Evolutionary conservation across 2,888 invertebrate genomes (phyloP).

Genomic region (Entomobrya multifasciata): DNA sequence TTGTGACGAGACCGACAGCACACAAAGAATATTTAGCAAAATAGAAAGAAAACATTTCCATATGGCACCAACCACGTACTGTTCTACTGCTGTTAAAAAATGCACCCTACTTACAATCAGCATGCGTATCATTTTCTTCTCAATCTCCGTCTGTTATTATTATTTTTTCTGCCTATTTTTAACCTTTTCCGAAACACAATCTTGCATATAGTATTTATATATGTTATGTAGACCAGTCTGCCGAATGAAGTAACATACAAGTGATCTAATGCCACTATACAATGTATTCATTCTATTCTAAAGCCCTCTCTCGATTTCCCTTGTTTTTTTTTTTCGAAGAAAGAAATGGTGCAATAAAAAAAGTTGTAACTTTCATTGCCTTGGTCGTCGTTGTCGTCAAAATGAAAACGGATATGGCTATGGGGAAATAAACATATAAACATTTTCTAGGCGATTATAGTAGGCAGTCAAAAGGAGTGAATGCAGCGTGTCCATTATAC

Average conservation of each 20-base stretch:
- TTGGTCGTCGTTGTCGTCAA: background rate
- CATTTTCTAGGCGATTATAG: background rate
- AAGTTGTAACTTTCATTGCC: conserved; percentile 53
- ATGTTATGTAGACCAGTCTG: background rate
- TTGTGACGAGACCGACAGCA: background rate
- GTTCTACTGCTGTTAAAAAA: no score
- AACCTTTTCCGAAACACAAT: conserved; percentile 60
- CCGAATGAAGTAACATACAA: conserved; percentile 2
- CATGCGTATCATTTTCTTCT: conserved; percentile 3
- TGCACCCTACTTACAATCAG: background rate
- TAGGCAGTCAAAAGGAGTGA: conserved; percentile 4
- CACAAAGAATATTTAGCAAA: conserved; percentile 1
- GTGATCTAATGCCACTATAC: conserved; percentile 19
- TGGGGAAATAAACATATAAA: background rate
- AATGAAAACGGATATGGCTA: background rate
- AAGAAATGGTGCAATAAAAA: conserved; percentile 53
- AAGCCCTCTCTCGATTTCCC: background rate
- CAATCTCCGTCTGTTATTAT: background rate
- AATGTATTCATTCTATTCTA: background rate
- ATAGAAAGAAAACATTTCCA: conserved; percentile 49
- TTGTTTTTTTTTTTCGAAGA: background rate
- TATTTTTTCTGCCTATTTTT: conserved; percentile 33
- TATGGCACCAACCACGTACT: conserved; percentile 43
- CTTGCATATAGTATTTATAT: conserved; percentile 36
- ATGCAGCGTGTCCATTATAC: conserved; percentile 61